Base-by-base conservation (phyloP, 2,797 vertebrate genomes). In the Mallotus villosus region DNA sequence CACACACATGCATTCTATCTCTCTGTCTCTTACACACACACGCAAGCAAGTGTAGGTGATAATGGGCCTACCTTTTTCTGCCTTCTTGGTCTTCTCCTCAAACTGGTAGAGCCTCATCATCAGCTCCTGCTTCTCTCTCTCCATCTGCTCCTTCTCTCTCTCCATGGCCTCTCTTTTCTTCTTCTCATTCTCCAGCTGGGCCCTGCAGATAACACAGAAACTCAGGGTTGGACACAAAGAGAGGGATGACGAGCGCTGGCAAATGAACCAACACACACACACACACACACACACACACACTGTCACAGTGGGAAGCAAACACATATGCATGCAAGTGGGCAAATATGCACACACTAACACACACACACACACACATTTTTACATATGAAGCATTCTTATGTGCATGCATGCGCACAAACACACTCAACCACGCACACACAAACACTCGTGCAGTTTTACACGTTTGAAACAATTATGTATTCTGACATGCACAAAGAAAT, bases 141-240 rank as follows among this genome's bases (percentile, higher is more conserved):
- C 87, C 94, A 98, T 95, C 91, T 95, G 93, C 62, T 97, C 96
- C 74, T 96, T 98, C 82, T 98, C 96, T 6, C 76, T 90, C 87
- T 98, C 96, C 1, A 97, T 94, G 0, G 86, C 92, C 80, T 97
- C 96, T 25, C 97, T 93, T 82, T 82, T 95, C 89, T 95, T 97
- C 92, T 96, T 97, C 89, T 98, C 97, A 0, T 90, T 93, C 83
- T 98, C 97, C 84, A 98, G 85, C 85, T 96, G 95, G 76, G 95
- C 94, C 83, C 97, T 98, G 90, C 75, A 92, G 90, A 91, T 87
- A 88, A 89, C 75, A 85, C 66, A 24, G 3, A 72, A 11, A 46
- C 41, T 46, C 41, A 11, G 41, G 41, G 41, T 46, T 2, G 41
- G 41, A 34, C 72, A 76, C 82, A 77, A 87, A 78, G 71, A 73